Percentiles rank a stretch among this genome's conserved stretches.
Conservation (phyloP, 2,797 vertebrate species). For the Sebastes itinus region DNA sequence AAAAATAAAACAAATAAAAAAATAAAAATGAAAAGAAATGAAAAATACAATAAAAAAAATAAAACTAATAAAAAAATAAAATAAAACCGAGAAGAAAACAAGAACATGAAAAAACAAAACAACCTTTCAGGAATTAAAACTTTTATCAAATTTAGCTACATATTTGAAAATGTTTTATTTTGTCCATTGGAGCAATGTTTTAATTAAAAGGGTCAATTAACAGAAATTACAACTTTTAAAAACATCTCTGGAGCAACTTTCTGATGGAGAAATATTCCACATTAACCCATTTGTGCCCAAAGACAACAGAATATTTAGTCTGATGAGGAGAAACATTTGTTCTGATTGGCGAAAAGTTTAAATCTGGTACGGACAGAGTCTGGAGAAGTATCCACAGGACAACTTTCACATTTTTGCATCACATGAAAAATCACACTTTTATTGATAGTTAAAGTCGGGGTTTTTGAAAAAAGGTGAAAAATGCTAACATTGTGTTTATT, state of each 20-base stretch:
- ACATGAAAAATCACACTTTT: too few relatives aligned
- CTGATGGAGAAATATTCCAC: background rate
- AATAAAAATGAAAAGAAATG: too few relatives aligned
- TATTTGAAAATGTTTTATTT: background rate
- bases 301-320: background rate
- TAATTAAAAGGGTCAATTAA: background rate
- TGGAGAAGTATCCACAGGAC: too few relatives aligned
- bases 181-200: background rate
- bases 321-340: background rate
- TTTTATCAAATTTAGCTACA: background rate
- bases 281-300: background rate
- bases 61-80: too few relatives aligned
- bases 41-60: too few relatives aligned
- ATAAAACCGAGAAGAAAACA: background rate
- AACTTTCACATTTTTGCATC: too few relatives aligned
- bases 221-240: too few relatives aligned
- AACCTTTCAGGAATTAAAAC: background rate
- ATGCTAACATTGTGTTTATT: too few relatives aligned
- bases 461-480: too few relatives aligned
- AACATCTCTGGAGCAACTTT: background rate
- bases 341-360: background rate
- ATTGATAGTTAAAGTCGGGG: too few relatives aligned
- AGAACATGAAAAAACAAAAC: background rate
- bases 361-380: too few relatives aligned
- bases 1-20: background rate